Conservation (phyloP, 2,797 vertebrate genomes). For the Fistularia commersonii region DNA sequence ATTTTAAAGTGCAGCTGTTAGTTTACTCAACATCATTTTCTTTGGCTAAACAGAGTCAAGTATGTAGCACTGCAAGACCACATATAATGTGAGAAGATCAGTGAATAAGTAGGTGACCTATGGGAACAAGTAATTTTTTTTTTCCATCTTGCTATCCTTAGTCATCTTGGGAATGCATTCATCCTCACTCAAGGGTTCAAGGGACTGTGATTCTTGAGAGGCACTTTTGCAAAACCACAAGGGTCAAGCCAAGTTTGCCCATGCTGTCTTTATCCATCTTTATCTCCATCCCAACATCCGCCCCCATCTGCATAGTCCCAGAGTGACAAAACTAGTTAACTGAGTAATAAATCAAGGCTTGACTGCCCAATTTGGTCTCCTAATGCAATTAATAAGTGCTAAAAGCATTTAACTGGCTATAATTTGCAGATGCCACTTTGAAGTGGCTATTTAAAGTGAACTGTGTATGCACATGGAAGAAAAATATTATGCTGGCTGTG, state of each 20-base stretch:
- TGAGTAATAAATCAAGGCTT: slow-evolving; percentile 77
- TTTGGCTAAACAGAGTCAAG: no score
- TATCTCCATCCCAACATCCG: slow-evolving; percentile 55
- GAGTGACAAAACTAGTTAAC: slow-evolving; percentile 81
- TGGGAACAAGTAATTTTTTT: slow-evolving; percentile 11
- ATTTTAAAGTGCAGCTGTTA: no score
- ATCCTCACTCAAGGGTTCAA: slow-evolving; percentile 21
- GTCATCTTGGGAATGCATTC: slow-evolving; percentile 16
- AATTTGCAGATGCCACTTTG: slow-evolving; percentile 74
- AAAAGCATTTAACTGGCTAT: slow-evolving; percentile 76
- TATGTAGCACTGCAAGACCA: no score
- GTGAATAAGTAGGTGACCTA: slow-evolving; percentile 3
- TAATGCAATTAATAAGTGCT: slow-evolving; percentile 82
- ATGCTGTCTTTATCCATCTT: slow-evolving; percentile 65
- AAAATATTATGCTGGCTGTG: slow-evolving; percentile 39
- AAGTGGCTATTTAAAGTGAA: slow-evolving; percentile 63
- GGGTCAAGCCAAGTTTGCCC: slow-evolving; percentile 55
- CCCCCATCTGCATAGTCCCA: slow-evolving; percentile 72
- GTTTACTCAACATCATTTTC: no score
- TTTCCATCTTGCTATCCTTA: slow-evolving; percentile 8
- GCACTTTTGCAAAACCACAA: slow-evolving; percentile 29
- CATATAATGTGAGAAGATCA: no score
- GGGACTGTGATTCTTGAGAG: slow-evolving; percentile 25
- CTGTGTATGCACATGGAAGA: slow-evolving; percentile 36
- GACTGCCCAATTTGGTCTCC: slow-evolving; percentile 77